A percentile compares a stretch with the other conserved stretches of the same genome.
Evolutionary conservation across 2,888 invertebrate species (phyloP).

Genomic region (Hypomecis punctinalis): DNA sequence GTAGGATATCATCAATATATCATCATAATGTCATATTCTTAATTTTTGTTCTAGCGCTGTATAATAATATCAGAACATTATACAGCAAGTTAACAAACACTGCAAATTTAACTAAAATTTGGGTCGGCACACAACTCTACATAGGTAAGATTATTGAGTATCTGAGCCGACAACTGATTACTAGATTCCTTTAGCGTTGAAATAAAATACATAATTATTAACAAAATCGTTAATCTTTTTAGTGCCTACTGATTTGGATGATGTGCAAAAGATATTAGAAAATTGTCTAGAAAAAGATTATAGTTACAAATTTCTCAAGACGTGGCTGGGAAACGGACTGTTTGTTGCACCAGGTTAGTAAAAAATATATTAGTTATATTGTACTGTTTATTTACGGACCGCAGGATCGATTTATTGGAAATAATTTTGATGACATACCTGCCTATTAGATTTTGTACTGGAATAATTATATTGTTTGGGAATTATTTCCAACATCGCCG

Average conservation of each 20-base stretch:
- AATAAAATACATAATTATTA: too few species aligned
- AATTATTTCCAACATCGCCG: too few species aligned
- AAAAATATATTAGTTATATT: not conserved
- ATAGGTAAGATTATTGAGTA: constrained; percentile 51
- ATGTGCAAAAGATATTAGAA: constrained; percentile 69
- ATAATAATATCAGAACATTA: constrained; percentile 58
- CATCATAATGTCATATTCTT: too few species aligned
- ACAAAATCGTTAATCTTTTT: constrained; percentile 34
- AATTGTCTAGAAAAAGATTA: constrained; percentile 70
- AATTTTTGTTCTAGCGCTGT: constrained; percentile 57
- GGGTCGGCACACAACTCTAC: constrained; percentile 70
- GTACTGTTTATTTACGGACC: too few species aligned
- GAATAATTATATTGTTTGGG: too few species aligned
- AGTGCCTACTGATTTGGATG: constrained; percentile 68
- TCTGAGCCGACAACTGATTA: too few species aligned
- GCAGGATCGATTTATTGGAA: too few species aligned
- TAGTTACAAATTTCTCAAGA: constrained; percentile 65
- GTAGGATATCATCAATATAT: too few species aligned
- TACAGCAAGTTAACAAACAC: constrained; percentile 47
- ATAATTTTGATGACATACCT: too few species aligned
- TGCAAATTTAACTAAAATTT: constrained; percentile 58
- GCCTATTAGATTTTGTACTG: too few species aligned
- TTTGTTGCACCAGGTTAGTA: constrained; percentile 69
- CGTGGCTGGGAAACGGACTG: constrained; percentile 73
- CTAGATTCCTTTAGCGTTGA: too few species aligned